Evolutionary conservation across 1,140 invertebrate genomes (phyloP).

Genomic region (Zaprionus ghesquierei): DNA sequence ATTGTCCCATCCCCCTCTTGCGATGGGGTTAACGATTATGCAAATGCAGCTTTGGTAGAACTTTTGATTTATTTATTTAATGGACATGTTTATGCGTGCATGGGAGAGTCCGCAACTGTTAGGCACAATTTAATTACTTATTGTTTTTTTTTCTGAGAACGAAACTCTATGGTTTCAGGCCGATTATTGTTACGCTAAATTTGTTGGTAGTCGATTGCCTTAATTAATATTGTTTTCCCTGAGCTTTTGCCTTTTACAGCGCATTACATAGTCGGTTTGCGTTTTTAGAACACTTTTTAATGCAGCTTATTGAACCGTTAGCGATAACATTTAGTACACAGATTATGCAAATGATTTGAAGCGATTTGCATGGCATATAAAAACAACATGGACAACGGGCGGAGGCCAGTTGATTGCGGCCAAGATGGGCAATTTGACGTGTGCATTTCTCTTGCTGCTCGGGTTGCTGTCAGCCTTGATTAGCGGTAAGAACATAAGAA

Average conservation of each 20-base stretch:
- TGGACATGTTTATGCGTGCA: not conserved
- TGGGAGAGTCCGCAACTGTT: not conserved
- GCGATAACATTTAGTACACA: constrained; percentile 29
- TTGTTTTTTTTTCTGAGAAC: not conserved
- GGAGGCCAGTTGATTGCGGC: constrained; percentile 13
- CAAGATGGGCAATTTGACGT: constrained; percentile 63
- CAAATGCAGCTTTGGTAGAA: constrained; percentile 9
- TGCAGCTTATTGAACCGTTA: constrained; percentile 18
- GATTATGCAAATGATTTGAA: constrained; percentile 56
- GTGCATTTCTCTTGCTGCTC: constrained; percentile 46
- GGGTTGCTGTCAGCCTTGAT: constrained; percentile 53
- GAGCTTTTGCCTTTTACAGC: too few species aligned
- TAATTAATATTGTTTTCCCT: too few species aligned
- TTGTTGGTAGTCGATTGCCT: not conserved
- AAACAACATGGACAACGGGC: constrained; percentile 39
- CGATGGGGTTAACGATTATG: constrained; percentile 9
- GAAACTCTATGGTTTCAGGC: not conserved
- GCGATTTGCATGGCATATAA: constrained; percentile 41
- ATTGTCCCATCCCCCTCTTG: not conserved
- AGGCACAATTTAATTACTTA: not conserved
- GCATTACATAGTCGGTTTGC: not conserved
- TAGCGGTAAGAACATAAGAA: constrained; percentile 35
- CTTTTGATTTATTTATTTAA: not conserved
- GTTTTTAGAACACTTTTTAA: not conserved
- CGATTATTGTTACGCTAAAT: not conserved